These are phyloP conservation scores for Morpho helenor DNA, from an alignment of 2,888 invertebrate species.

Conservation along the genomic window DNA sequence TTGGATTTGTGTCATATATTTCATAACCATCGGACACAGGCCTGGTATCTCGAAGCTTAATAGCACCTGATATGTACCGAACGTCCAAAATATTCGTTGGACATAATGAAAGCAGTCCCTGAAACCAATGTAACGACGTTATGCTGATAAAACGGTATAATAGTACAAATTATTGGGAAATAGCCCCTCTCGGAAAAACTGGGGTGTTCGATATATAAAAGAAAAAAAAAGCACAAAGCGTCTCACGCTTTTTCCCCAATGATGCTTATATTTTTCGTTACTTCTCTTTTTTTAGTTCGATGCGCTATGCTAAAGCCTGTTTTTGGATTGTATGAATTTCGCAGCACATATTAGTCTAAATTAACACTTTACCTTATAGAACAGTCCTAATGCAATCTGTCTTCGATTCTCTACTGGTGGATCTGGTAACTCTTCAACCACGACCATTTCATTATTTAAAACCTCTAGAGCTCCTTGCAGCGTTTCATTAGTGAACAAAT, in stretches of 20 bases:
- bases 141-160: constrained; percentile 79
- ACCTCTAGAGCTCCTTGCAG: constrained; percentile 49
- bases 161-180: background rate
- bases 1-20: constrained; percentile 78
- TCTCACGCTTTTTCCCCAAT: too few species aligned
- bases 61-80: constrained; percentile 63
- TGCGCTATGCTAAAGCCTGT: too few species aligned
- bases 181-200: background rate
- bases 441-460: constrained; percentile 42
- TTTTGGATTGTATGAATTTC: too few species aligned
- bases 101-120: constrained; percentile 74
- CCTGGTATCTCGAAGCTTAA: constrained; percentile 55
- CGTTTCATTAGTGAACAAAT: constrained; percentile 51
- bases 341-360: too few species aligned
- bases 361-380: constrained; percentile 75
- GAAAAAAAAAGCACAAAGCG: too few species aligned
- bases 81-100: constrained; percentile 54
- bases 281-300: too few species aligned
- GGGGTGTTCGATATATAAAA: too few species aligned
- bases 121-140: constrained; percentile 22
- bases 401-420: constrained; percentile 78
- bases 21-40: constrained; percentile 80
- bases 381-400: constrained; percentile 77
- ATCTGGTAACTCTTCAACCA: constrained; percentile 62
- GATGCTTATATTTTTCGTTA: too few species aligned